phyloP scores from a whole-genome alignment of 2,888 invertebrate genomes.

The Latrodectus elegans region DNA sequence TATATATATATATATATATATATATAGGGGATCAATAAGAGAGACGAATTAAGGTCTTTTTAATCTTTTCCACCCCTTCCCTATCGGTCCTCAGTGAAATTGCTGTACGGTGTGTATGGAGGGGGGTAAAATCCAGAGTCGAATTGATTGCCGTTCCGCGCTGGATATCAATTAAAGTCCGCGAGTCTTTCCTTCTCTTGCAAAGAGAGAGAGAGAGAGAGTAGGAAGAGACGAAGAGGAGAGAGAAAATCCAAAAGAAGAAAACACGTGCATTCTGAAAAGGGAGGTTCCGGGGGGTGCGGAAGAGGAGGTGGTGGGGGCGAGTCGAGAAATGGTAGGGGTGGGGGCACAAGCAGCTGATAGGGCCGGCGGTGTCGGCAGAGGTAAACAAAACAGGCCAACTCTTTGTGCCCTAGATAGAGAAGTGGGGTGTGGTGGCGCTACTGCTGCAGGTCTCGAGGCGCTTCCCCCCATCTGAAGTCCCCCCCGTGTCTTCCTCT shows the following conservation, averaged over 20 bases:
- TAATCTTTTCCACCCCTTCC: slow-evolving; percentile 51
- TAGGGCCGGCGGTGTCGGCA: slow-evolving; percentile 62
- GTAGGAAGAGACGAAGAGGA: slow-evolving; percentile 25
- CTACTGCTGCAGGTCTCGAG: slow-evolving; percentile 60
- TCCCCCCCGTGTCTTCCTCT: not conserved
- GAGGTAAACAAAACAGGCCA: slow-evolving; percentile 70
- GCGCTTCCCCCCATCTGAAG: slow-evolving; percentile 26
- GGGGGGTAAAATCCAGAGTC: slow-evolving; percentile 30
- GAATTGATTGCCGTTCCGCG: slow-evolving; percentile 66
- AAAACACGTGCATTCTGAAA: slow-evolving; percentile 69
- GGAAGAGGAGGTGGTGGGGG: slow-evolving; percentile 2
- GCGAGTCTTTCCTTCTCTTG: slow-evolving; percentile 26
- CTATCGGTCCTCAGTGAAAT: slow-evolving; percentile 31
- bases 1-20: slow-evolving; percentile 14
- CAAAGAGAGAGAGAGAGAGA: slow-evolving; percentile 28
- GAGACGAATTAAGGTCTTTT: slow-evolving; percentile 68
- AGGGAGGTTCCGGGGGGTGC: slow-evolving; percentile 53
- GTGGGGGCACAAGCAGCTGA: slow-evolving; percentile 50
- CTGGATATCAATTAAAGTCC: slow-evolving; percentile 68
- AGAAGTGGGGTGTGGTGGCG: slow-evolving; percentile 55
- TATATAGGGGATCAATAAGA: slow-evolving; percentile 59
- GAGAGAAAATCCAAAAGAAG: slow-evolving; percentile 63
- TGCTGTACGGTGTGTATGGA: slow-evolving; percentile 39
- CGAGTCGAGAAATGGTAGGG: slow-evolving; percentile 13
- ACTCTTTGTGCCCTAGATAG: slow-evolving; percentile 70